phyloP scores from a whole-genome alignment of 2,113 vertebrate genomes.

The Bambusicola thoracicus region DNA sequence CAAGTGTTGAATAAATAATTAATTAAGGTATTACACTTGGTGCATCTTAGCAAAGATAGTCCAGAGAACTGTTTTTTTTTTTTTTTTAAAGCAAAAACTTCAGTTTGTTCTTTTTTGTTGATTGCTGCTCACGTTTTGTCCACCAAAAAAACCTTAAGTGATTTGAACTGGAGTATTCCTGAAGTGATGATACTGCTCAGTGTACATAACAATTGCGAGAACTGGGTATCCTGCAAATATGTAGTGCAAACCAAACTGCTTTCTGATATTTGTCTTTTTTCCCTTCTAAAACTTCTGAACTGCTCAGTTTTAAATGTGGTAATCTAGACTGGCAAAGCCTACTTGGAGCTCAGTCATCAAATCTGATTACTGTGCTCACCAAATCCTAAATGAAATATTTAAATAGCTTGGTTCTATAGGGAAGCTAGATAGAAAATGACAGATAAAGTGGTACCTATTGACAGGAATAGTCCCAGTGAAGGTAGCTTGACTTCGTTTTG shows the following conservation, averaged over 20 bases:
- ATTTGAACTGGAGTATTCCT: not conserved
- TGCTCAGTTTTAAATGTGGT: not conserved
- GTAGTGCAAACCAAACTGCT: not conserved
- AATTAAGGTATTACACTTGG: constrained; percentile 45
- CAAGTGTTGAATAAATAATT: constrained; percentile 72
- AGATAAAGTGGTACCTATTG: not conserved
- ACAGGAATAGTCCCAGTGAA: not conserved
- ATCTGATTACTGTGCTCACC: not conserved
- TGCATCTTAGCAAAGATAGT: not conserved
- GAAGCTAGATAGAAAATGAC: not conserved
- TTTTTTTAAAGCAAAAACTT: not conserved
- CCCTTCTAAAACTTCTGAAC: not conserved
- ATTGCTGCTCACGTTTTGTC: not conserved
- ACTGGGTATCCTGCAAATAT: not conserved
- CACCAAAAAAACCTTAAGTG: not conserved
- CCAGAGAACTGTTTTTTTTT: not conserved
- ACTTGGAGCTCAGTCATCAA: not conserved
- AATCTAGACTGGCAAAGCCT: not conserved
- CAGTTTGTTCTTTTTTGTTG: not conserved
- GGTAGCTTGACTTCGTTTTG: not conserved
- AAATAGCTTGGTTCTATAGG: not conserved
- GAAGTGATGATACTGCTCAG: not conserved
- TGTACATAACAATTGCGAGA: not conserved
- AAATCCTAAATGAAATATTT: not conserved
- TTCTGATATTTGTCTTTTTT: not conserved